Conservation (phyloP, 2,797 vertebrate species). For the Darevskia nairensis region DNA sequence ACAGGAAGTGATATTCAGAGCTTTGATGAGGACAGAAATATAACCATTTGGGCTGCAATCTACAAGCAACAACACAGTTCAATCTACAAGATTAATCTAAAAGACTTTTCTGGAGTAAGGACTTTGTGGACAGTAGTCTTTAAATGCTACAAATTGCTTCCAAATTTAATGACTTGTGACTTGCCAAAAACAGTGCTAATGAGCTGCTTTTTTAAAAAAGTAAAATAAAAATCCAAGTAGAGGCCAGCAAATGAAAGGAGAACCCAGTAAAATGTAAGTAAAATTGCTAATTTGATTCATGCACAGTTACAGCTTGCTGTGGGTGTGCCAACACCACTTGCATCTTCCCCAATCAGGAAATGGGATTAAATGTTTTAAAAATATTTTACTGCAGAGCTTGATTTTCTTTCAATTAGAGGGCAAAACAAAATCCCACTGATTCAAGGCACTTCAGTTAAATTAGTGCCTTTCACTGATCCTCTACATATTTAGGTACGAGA, state of each 20-base stretch:
- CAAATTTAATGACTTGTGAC: conserved; percentile 65
- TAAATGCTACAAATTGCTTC: conserved; percentile 65
- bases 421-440: conserved; percentile 45
- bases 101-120: background rate
- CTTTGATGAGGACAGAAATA: conserved; percentile 46
- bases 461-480: conserved; percentile 53
- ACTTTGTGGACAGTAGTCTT: conserved; percentile 14
- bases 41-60: conserved; percentile 8
- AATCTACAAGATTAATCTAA: background rate
- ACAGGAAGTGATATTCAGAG: background rate
- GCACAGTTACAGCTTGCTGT: conserved; percentile 54
- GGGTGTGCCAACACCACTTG: conserved; percentile 43
- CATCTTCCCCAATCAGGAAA: conserved; percentile 53
- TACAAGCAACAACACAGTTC: background rate
- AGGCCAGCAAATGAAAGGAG: conserved; percentile 64
- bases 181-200: conserved; percentile 61
- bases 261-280: conserved; percentile 68
- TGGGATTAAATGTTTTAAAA: conserved; percentile 34
- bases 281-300: conserved; percentile 68
- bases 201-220: conserved; percentile 62
- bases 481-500: conserved; percentile 45
- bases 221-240: conserved; percentile 66
- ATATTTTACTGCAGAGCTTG: conserved; percentile 47
- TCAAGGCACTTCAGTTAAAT: conserved; percentile 27
- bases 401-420: conserved; percentile 36